phyloP scores from a whole-genome alignment of 1,140 invertebrate species.

The Drosophila albomicans region DNA sequence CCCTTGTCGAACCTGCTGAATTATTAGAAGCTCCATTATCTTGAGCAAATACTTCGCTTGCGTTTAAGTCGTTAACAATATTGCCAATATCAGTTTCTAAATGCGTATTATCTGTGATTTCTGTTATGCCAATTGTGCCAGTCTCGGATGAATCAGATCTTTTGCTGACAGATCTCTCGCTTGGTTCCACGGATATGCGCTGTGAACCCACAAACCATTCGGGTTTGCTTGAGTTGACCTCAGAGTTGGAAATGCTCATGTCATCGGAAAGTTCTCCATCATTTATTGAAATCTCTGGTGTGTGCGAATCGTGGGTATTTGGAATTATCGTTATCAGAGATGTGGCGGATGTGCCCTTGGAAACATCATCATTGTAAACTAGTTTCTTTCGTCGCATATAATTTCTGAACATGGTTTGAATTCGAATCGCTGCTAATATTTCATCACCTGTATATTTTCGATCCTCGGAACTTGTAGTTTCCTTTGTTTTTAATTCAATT shows the following conservation, averaged over 20 bases:
- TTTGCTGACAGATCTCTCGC: slow-evolving; percentile 1
- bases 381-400: slow-evolving; percentile 32
- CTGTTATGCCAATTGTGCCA: slow-evolving; percentile 31
- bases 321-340: slow-evolving; percentile 21
- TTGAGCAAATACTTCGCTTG: slow-evolving; percentile 45
- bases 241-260: not conserved
- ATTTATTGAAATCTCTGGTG: not conserved
- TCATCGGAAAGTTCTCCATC: slow-evolving; percentile 6
- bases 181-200: slow-evolving; percentile 50
- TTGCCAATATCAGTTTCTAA: slow-evolving; percentile 57
- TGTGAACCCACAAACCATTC: slow-evolving; percentile 73
- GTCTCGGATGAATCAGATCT: slow-evolving; percentile 24
- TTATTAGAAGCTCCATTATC: slow-evolving; percentile 68
- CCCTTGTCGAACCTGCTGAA: slow-evolving; percentile 63
- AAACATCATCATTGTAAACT: slow-evolving; percentile 3
- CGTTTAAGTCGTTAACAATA: slow-evolving; percentile 40
- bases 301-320: slow-evolving; percentile 9
- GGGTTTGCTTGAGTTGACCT: slow-evolving; percentile 19
- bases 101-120: slow-evolving; percentile 41
- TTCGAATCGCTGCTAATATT: slow-evolving; percentile 18
- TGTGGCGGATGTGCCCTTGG: slow-evolving; percentile 2
- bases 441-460: not conserved
- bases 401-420: slow-evolving; percentile 9
- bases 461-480: not conserved
- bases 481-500: not conserved